phyloP scores from a whole-genome alignment of 2,888 invertebrate genomes.

The Xanthorhoe designata region DNA sequence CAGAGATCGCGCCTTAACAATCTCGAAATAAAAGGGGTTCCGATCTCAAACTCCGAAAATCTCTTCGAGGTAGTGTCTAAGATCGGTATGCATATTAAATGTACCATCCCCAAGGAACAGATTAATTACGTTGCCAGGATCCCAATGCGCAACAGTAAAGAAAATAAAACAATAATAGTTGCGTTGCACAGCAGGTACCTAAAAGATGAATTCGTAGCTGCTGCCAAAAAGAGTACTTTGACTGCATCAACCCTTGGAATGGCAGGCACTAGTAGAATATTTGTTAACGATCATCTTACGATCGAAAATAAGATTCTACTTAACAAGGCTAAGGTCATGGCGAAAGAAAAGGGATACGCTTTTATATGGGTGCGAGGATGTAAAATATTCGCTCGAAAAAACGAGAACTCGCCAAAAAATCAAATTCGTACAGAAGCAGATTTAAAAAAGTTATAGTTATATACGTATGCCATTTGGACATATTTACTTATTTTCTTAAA shows the following conservation, averaged over 20 bases:
- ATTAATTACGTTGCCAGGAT: slow-evolving; percentile 34
- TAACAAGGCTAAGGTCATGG: slow-evolving; percentile 35
- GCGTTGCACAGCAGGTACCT: slow-evolving; percentile 39
- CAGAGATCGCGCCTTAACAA: slow-evolving; percentile 15
- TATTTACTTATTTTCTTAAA: not conserved
- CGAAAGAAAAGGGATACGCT: slow-evolving; percentile 34
- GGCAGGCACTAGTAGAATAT: slow-evolving; percentile 28
- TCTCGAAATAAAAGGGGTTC: slow-evolving; percentile 11
- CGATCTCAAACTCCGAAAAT: slow-evolving; percentile 21
- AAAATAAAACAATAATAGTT: slow-evolving; percentile 29
- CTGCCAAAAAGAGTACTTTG: slow-evolving; percentile 25
- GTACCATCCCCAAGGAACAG: slow-evolving; percentile 26
- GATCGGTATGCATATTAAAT: slow-evolving; percentile 20
- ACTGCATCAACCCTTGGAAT: slow-evolving; percentile 30
- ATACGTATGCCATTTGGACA: not conserved
- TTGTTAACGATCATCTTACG: slow-evolving; percentile 43
- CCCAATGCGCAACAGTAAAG: too few relatives aligned
- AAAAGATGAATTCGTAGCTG: slow-evolving; percentile 41
- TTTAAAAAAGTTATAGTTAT: not conserved
- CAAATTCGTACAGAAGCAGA: slow-evolving; percentile 29
- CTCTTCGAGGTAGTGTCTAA: slow-evolving; percentile 22
- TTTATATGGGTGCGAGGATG: slow-evolving; percentile 36
- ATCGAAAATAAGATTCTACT: slow-evolving; percentile 40
- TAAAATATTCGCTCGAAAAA: slow-evolving; percentile 38
- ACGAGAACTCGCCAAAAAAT: slow-evolving; percentile 28